Conservation (phyloP, 2,888 invertebrate genomes). For the Galeruca laticollis region DNA sequence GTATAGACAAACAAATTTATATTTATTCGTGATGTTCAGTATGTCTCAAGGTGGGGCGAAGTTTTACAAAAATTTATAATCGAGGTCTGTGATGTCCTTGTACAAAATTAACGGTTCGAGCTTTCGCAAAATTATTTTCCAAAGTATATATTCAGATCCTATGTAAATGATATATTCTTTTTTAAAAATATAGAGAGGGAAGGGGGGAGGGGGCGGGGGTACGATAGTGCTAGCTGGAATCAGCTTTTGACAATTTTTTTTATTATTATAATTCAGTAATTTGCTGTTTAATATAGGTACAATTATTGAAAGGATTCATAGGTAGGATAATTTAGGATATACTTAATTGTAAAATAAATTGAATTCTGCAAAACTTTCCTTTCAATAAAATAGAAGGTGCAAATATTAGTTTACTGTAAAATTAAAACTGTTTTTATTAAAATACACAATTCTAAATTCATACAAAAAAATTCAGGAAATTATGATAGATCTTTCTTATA, state of each 20-base stretch:
- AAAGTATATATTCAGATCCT: background rate
- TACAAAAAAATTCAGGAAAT: no score
- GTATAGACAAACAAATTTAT: constrained; percentile 46
- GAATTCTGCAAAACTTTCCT: background rate
- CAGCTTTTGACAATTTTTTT: background rate
- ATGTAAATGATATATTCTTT: constrained; percentile 22
- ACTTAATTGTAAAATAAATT: background rate
- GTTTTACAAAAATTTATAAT: constrained; percentile 1
- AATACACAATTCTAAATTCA: no score
- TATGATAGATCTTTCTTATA: no score
- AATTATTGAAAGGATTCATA: constrained; percentile 1
- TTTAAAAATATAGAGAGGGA: background rate
- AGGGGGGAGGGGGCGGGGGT: background rate
- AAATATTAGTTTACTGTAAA: background rate
- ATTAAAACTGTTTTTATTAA: background rate
- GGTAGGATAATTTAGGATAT: background rate
- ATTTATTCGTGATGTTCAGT: constrained; percentile 37
- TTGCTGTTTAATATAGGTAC: background rate
- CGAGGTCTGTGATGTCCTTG: background rate
- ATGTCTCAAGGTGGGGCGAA: constrained; percentile 29
- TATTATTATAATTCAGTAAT: background rate
- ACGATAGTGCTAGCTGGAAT: no score
- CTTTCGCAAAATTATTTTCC: constrained; percentile 8
- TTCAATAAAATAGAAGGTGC: background rate
- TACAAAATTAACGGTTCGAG: constrained; percentile 1